Evolutionary conservation across 2,113 vertebrate genomes (phyloP).

Genomic region (Oryzias woworae): DNA sequence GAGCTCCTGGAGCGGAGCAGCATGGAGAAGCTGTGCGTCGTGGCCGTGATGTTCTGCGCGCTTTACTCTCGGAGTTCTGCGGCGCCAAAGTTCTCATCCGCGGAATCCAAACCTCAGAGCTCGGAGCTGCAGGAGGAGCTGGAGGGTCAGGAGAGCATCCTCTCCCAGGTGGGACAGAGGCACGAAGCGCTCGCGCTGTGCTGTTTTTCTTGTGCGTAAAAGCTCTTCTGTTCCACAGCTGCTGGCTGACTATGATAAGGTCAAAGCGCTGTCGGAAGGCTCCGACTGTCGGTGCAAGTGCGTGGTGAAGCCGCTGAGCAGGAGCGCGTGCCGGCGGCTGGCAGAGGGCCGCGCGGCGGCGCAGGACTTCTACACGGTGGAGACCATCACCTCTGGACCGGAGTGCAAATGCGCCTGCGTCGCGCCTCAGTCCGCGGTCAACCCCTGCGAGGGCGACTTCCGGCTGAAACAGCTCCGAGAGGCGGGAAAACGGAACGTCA

Average conservation of each 20-base stretch:
- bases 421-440: slow-evolving; percentile 89
- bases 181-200: too few species aligned
- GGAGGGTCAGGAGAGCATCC: slow-evolving; percentile 82
- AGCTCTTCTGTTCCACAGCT: slow-evolving; percentile 79
- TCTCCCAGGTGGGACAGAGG: slow-evolving; percentile 81
- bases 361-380: slow-evolving; percentile 90
- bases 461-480: slow-evolving; percentile 87
- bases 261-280: slow-evolving; percentile 94
- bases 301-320: slow-evolving; percentile 90
- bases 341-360: slow-evolving; percentile 73
- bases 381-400: slow-evolving; percentile 89
- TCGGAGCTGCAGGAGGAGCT: slow-evolving; percentile 74
- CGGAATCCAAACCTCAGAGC: slow-evolving; percentile 10
- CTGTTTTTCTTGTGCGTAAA: slow-evolving; percentile 2
- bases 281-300: slow-evolving; percentile 94
- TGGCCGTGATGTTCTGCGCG: slow-evolving; percentile 49
- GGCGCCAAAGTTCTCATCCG: slow-evolving; percentile 31
- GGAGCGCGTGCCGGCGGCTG: slow-evolving; percentile 85
- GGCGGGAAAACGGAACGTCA: slow-evolving; percentile 82
- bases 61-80: slow-evolving; percentile 36
- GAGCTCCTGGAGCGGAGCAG: slow-evolving; percentile 12
- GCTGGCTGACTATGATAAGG: slow-evolving; percentile 96
- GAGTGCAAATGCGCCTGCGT: slow-evolving; percentile 93
- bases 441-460: slow-evolving; percentile 90
- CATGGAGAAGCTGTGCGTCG: slow-evolving; percentile 52